Evolutionary conservation across 2,797 vertebrate species (phyloP).

Genomic region (Mus caroli): DNA sequence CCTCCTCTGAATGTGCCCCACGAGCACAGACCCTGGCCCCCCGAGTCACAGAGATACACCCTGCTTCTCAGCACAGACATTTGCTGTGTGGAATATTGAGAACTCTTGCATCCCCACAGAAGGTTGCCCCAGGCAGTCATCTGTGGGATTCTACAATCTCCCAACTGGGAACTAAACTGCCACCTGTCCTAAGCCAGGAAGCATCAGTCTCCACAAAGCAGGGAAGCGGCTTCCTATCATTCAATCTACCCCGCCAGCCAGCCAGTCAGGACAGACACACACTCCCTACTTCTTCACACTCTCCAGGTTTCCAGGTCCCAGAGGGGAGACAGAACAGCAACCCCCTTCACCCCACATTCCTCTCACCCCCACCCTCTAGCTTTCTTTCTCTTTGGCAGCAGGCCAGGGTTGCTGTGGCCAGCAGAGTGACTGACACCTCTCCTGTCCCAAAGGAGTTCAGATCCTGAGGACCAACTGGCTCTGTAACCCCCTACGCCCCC

Average conservation of each 20-base stretch:
- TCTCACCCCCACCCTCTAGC: background rate
- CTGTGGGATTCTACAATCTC: background rate
- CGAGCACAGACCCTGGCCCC: background rate
- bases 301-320: background rate
- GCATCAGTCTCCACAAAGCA: background rate
- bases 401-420: background rate
- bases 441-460: background rate
- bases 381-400: background rate
- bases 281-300: background rate
- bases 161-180: background rate
- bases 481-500: background rate
- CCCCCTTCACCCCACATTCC: background rate
- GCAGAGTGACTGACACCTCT: background rate
- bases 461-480: background rate
- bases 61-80: background rate
- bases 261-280: background rate
- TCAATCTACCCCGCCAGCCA: background rate
- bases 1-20: accelerated
- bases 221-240: background rate
- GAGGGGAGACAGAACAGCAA: background rate
- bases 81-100: accelerated
- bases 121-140: background rate
- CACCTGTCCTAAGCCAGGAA: background rate
- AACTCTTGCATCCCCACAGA: background rate
- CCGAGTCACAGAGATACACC: background rate